Evolutionary conservation across 2,888 invertebrate species (phyloP).

Genomic region (Poecilus cupreus): DNA sequence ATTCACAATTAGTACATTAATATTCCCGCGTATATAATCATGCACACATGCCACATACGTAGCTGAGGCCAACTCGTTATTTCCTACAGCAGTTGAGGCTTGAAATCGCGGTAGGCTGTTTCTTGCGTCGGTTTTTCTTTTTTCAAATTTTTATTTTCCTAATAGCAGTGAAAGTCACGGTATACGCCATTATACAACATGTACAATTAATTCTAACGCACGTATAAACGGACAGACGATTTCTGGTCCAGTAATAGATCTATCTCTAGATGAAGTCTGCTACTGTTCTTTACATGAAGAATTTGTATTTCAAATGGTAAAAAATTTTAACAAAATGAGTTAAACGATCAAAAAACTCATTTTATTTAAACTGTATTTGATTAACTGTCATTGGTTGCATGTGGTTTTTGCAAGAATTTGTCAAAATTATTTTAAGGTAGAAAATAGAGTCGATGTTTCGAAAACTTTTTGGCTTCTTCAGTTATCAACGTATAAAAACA

Average conservation of each 20-base stretch:
- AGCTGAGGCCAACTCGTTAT: neutral
- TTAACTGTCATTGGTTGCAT: too few relatives aligned
- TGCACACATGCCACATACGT: neutral
- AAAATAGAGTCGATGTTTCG: too few relatives aligned
- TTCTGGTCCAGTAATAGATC: neutral
- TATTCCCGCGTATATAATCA: conserved; percentile 15
- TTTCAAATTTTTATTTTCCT: conserved; percentile 46
- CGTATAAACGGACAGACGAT: conserved; percentile 21
- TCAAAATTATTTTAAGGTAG: too few relatives aligned
- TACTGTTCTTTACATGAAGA: neutral
- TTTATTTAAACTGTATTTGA: too few relatives aligned
- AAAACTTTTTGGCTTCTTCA: too few relatives aligned
- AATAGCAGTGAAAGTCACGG: conserved; percentile 43
- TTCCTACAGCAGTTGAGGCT: neutral
- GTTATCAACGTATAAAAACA: too few relatives aligned
- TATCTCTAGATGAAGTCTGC: neutral
- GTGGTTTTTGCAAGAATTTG: too few relatives aligned
- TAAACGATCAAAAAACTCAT: too few relatives aligned
- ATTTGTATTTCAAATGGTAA: too few relatives aligned
- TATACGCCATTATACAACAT: conserved; percentile 46
- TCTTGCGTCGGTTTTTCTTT: conserved; percentile 45
- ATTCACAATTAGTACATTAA: neutral
- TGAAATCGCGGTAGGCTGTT: conserved; percentile 11
- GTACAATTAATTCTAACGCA: conserved; percentile 42
- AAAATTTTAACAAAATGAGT: too few relatives aligned